Evolutionary conservation across 2,113 vertebrate genomes (phyloP).

Genomic region (Melanotaenia duboulayi): DNA sequence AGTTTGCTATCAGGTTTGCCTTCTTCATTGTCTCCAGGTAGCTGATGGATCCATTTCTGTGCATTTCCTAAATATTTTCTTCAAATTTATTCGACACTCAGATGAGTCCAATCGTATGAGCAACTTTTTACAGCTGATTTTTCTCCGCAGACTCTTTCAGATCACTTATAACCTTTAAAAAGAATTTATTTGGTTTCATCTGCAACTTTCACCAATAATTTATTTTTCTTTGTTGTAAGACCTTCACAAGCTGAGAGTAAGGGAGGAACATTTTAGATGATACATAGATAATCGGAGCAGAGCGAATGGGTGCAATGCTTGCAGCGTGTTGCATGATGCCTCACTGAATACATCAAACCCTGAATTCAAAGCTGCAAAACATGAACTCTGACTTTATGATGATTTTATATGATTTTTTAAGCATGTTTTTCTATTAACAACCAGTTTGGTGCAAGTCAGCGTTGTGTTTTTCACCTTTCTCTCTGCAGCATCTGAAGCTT

Average conservation of each 20-base stretch:
- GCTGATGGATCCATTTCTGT: no score
- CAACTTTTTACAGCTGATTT: no score
- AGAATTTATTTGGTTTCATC: neutral
- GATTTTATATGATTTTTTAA: neutral
- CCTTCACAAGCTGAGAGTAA: neutral
- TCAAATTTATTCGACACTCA: no score
- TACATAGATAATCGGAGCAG: constrained; percentile 15
- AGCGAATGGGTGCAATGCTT: constrained; percentile 21
- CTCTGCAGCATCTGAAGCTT: constrained; percentile 57
- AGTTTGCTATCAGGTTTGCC: no score
- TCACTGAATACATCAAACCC: neutral
- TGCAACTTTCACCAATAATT: neutral
- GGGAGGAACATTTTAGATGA: neutral
- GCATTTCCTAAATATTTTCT: neutral
- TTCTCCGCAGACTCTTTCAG: neutral
- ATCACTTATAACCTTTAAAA: neutral
- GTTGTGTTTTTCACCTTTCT: constrained; percentile 32
- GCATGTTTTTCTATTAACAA: neutral
- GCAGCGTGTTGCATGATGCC: constrained; percentile 29
- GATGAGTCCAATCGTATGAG: no score
- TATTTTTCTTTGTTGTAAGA: constrained; percentile 1
- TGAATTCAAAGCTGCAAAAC: constrained; percentile 12
- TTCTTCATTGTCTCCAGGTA: no score
- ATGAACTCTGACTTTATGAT: neutral
- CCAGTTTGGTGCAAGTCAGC: neutral